These are phyloP conservation scores for Campoletis raptor DNA, from an alignment of 2,888 invertebrate genomes.

Conservation along the genomic window DNA sequence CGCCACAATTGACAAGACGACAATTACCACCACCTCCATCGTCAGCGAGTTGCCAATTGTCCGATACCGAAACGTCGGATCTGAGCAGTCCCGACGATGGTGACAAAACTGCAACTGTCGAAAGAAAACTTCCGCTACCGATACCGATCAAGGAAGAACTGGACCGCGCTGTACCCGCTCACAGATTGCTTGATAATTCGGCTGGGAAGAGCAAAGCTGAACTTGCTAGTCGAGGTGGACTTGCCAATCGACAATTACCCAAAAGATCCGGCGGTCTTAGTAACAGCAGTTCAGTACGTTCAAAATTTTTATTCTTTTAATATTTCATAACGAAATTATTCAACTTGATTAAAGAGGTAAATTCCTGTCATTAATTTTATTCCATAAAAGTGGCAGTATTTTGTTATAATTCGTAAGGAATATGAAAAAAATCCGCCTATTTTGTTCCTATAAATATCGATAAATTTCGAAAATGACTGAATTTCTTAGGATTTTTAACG, in stretches of 20 bases:
- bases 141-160: conserved; percentile 88
- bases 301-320: background rate
- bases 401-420: too few relatives aligned
- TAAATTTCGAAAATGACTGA: too few relatives aligned
- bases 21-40: conserved; percentile 90
- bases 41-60: conserved; percentile 85
- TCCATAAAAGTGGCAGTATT: too few relatives aligned
- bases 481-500: too few relatives aligned
- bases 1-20: conserved; percentile 91
- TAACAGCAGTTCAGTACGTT: conserved; percentile 89
- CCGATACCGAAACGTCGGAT: conserved; percentile 95
- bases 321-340: background rate
- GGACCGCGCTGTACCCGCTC: conserved; percentile 95
- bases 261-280: conserved; percentile 85
- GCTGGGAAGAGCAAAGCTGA: conserved; percentile 94
- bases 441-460: too few relatives aligned
- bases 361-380: too few relatives aligned
- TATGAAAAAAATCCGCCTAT: too few relatives aligned
- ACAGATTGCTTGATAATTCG: conserved; percentile 94
- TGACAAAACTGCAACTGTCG: conserved; percentile 91
- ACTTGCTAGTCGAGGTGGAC: conserved; percentile 91
- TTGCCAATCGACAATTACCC: conserved; percentile 91
- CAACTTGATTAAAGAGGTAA: background rate
- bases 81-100: conserved; percentile 91
- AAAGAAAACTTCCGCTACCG: conserved; percentile 88